Conservation (phyloP, 2,113 vertebrate genomes). For the Passerina amoena region DNA sequence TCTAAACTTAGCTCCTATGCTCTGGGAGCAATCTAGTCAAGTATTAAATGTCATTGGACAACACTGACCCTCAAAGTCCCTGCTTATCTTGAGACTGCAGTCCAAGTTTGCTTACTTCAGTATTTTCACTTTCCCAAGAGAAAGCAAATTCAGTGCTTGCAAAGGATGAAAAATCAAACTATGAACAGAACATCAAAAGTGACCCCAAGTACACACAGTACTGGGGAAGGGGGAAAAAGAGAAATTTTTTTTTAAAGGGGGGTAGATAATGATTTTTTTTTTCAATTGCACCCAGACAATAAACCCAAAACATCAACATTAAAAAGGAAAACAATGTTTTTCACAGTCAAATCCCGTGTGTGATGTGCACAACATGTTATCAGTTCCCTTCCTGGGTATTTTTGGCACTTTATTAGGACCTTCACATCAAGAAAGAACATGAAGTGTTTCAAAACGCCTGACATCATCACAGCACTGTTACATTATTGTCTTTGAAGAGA, state of each 20-base stretch:
- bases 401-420: not conserved
- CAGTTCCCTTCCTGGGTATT: not conserved
- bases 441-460: not conserved
- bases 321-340: not conserved
- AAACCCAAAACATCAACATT: not conserved
- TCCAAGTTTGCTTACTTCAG: not conserved
- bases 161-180: not conserved
- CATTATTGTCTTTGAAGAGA: not conserved
- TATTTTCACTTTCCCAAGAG: not conserved
- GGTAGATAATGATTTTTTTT: not conserved
- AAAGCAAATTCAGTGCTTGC: not conserved
- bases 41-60: not conserved
- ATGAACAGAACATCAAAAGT: not conserved
- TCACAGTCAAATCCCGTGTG: not conserved
- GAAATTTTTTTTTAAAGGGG: too few species aligned
- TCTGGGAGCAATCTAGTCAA: not conserved
- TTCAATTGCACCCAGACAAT: not conserved
- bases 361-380: not conserved
- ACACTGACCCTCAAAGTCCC: not conserved
- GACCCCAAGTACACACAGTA: not conserved
- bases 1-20: not conserved
- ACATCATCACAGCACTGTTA: not conserved
- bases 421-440: not conserved
- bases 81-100: not conserved
- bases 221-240: accelerated